Percentiles rank a stretch among this genome's conserved stretches.
phyloP scores from a whole-genome alignment of 1,140 invertebrate genomes.

The Acromyrmex charruanus region DNA sequence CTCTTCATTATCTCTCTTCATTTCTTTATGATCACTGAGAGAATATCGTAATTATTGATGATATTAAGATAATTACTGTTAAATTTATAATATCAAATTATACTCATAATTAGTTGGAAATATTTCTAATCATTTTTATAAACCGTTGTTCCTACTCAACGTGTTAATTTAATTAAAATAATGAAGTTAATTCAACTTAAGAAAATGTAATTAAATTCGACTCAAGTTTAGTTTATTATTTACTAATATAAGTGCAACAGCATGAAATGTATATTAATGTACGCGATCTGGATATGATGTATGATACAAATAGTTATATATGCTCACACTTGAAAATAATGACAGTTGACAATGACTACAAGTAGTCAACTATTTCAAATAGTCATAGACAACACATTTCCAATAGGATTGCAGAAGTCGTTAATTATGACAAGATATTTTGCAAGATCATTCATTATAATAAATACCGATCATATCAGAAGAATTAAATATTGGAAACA shows the following conservation, averaged over 20 bases:
- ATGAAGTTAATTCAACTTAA: no score
- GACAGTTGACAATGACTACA: background rate
- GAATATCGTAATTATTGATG: background rate
- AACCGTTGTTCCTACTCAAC: no score
- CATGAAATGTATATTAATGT: background rate
- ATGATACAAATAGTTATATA: background rate
- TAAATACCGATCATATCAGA: constrained; percentile 7
- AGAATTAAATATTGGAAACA: constrained; percentile 2
- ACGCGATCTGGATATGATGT: background rate
- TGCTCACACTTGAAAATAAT: background rate
- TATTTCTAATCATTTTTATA: no score
- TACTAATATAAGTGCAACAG: no score
- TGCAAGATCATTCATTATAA: constrained; percentile 2
- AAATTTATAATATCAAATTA: background rate
- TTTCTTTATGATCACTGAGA: no score
- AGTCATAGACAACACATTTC: background rate
- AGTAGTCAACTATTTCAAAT: no score
- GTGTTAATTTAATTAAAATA: no score
- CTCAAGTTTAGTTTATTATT: no score
- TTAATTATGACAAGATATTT: background rate
- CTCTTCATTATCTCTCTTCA: background rate
- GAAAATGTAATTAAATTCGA: no score
- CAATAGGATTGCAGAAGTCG: background rate
- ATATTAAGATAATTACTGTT: background rate
- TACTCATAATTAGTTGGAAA: no score